Evolutionary conservation across 2,113 vertebrate genomes (phyloP), one percentile per base, ranked within the genome.

Genomic region (Pagrus major): DNA sequence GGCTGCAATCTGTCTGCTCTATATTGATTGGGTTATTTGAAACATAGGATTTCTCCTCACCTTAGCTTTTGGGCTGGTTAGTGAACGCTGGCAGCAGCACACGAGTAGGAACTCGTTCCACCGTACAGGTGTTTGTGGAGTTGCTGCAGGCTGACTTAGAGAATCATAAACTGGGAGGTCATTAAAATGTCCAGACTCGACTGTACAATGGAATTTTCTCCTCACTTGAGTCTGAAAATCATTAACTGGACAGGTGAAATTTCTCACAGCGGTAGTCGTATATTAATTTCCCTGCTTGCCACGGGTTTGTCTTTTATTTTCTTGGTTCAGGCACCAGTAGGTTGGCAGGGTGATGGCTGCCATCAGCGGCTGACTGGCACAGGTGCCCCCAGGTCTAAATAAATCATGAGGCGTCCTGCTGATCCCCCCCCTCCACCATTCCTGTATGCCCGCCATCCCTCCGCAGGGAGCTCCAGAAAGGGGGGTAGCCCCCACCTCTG

Each of bases 381-480:
- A 84, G 88, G 85, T 92, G 86, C 86, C 90, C 86, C 76, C 70
- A 12, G 92, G 91, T 87, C 83, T 94, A 93, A 93, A 94, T 94
- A 91, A 94, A 93, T 92, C 83, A 94, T 91, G 86, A 92, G 82
- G 76, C 86, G 73, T 79, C 91, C 80, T 83, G 83, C 87, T 85
- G 91, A 89, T 81, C 65, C 21, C 44, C 44, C 67, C 33, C 67
- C 56, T 63, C 76, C 63, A 39, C 76, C 76, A 67, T 79, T 80
- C 83, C 77, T 70, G 73, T 71, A 83, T 83, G 85, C 88, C 85
- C 61, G 51, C 71, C 78, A 74, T 78, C 84, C 85, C 60, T 88
- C 89, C 80, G n/a, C 85, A 78, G 86, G 87, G 88, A 90, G 81
- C 87, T 88, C 81, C 76, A 88, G 86, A 74, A 78, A 54, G 44